phyloP scores from a whole-genome alignment of 2,113 vertebrate species.

The Lathamus discolor region DNA sequence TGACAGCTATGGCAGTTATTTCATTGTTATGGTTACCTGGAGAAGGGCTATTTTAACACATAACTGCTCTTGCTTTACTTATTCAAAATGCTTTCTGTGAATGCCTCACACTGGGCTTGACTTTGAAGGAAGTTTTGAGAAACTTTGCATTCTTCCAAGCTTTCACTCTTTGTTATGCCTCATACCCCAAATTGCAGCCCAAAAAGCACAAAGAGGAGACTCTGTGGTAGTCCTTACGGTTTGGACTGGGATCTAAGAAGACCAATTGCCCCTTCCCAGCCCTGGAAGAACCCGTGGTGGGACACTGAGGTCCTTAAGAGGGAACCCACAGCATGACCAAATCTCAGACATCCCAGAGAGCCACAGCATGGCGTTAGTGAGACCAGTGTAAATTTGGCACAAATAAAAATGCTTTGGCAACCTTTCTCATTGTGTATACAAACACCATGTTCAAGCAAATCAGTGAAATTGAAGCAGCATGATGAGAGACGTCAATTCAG shows the following conservation, averaged over 20 bases:
- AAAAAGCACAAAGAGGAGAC: background rate
- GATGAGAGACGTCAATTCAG: background rate
- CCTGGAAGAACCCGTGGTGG: background rate
- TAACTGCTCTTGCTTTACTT: background rate
- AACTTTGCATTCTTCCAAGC: background rate
- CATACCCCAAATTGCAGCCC: background rate
- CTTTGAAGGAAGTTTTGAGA: slow-evolving; percentile 12
- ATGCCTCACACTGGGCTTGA: background rate
- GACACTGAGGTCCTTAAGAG: background rate
- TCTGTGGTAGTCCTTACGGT: background rate
- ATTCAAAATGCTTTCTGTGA: background rate
- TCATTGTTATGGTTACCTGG: background rate
- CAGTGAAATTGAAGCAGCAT: background rate
- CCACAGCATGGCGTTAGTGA: background rate
- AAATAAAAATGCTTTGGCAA: background rate
- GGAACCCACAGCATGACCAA: background rate
- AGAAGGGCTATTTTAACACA: background rate
- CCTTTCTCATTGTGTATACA: background rate
- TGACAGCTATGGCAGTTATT: background rate
- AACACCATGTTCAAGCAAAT: background rate
- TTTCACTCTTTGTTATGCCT: background rate
- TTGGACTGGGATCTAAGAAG: background rate
- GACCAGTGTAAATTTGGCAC: background rate
- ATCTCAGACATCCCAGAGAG: background rate
- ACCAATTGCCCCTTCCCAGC: background rate